phyloP scores from a whole-genome alignment of 2,888 invertebrate species.

The Tolmerus cingulatus region DNA sequence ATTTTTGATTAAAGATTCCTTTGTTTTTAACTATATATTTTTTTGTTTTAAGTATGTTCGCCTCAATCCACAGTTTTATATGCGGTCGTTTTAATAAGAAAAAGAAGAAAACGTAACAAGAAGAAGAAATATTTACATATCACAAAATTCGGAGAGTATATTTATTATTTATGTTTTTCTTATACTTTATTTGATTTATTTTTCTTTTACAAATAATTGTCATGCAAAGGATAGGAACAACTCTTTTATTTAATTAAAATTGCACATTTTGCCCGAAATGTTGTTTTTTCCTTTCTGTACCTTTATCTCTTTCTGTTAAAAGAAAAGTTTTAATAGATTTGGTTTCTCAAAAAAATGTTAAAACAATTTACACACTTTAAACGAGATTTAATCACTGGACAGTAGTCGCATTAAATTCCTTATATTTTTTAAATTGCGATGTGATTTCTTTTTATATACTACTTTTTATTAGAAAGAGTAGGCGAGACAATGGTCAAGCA shows the following conservation, averaged over 20 bases:
- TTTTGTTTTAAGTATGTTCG: background rate
- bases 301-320: background rate
- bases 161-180: background rate
- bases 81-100: background rate
- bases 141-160: constrained; percentile 33
- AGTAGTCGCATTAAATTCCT: background rate
- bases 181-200: background rate
- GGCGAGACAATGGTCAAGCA: background rate
- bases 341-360: background rate
- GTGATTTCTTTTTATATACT: background rate
- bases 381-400: background rate
- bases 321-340: background rate
- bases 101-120: background rate
- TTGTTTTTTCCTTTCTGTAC: background rate
- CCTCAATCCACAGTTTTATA: background rate
- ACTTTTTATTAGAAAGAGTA: background rate
- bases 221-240: background rate
- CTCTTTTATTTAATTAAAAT: background rate
- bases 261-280: background rate
- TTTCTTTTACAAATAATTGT: background rate
- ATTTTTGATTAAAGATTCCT: background rate
- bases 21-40: background rate
- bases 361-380: background rate
- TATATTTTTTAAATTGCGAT: background rate
- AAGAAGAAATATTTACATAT: constrained; percentile 20